Conservation (phyloP, 1,140 invertebrate genomes). For the Onthophagus taurus region DNA sequence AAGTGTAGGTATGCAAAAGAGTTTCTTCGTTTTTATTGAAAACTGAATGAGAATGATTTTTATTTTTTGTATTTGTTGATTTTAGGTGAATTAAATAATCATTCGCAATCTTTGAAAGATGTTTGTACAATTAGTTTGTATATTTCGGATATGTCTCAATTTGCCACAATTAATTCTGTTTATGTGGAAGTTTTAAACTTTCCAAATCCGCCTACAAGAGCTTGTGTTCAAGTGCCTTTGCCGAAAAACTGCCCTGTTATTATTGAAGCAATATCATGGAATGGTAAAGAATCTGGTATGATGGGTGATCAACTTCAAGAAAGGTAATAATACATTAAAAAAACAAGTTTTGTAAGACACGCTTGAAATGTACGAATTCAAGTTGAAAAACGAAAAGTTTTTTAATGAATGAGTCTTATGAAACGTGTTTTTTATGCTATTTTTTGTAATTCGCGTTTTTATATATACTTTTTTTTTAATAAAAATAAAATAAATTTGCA, state of each 20-base stretch:
- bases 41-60: conserved; percentile 16
- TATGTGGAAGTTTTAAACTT: conserved; percentile 67
- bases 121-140: conserved; percentile 74
- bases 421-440: too few species aligned
- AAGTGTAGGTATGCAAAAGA: conserved; percentile 62
- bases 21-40: conserved; percentile 1
- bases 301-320: conserved; percentile 23
- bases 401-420: too few species aligned
- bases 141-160: conserved; percentile 71
- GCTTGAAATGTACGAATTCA: too few species aligned
- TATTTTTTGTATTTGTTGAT: conserved; percentile 41
- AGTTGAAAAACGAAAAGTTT: too few species aligned
- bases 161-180: conserved; percentile 63
- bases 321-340: conserved; percentile 29
- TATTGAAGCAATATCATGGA: conserved; percentile 67
- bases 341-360: too few species aligned
- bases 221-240: conserved; percentile 76
- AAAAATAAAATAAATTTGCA: too few species aligned
- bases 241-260: conserved; percentile 61
- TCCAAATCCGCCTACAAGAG: conserved; percentile 76
- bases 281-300: conserved; percentile 24
- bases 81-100: conserved; percentile 37
- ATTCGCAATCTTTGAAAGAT: conserved; percentile 53
- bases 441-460: too few species aligned
- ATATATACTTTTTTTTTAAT: too few species aligned